Evolutionary conservation across 2,888 invertebrate genomes (phyloP).

Genomic region (Noctua janthina): DNA sequence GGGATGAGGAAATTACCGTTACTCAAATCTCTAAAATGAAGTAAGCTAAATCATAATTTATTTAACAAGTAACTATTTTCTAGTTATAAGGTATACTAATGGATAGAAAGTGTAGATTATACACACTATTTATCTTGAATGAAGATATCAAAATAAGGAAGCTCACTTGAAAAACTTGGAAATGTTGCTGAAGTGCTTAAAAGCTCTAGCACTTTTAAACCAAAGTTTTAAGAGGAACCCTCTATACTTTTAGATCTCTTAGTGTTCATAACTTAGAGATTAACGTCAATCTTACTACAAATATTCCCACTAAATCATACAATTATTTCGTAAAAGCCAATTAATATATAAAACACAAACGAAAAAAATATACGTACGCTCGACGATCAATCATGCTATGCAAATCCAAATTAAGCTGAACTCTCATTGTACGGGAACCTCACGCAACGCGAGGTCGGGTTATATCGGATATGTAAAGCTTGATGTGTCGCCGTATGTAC

Average conservation of each 20-base stretch:
- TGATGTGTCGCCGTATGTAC: not conserved
- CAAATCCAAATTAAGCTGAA: not conserved
- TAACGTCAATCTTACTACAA: not conserved
- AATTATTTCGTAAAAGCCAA: not conserved
- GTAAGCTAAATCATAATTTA: no score
- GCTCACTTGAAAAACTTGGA: constrained; percentile 12
- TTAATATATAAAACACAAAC: not conserved
- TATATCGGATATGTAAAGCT: no score
- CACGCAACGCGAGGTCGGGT: no score
- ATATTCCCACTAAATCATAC: not conserved
- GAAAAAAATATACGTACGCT: not conserved
- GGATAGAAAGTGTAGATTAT: no score
- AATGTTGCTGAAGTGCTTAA: constrained; percentile 17
- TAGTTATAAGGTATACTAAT: no score
- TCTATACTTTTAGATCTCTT: constrained; percentile 2
- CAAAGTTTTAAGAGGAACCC: constrained; percentile 1
- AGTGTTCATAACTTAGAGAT: not conserved
- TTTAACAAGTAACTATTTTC: no score
- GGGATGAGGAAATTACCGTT: no score
- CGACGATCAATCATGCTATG: no score
- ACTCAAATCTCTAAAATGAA: no score
- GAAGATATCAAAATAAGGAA: not conserved
- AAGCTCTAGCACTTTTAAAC: not conserved
- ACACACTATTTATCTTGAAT: no score
- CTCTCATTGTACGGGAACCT: not conserved